These are phyloP conservation scores for Gasterosteus nipponicus DNA, from an alignment of 2,113 vertebrate genomes.

Conservation along the genomic window DNA sequence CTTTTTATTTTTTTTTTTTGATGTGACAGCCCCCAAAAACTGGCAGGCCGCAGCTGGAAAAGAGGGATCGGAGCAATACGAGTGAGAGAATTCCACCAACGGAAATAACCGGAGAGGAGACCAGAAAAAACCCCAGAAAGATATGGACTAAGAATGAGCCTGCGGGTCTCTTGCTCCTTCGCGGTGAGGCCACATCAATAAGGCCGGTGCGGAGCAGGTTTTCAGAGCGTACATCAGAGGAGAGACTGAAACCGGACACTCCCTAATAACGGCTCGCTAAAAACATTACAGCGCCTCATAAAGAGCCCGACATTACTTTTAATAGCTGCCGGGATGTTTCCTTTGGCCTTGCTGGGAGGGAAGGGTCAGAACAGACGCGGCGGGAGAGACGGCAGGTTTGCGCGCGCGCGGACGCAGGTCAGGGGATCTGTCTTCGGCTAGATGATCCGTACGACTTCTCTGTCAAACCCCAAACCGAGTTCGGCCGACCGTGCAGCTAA, in stretches of 20 bases:
- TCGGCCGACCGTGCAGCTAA: conserved; percentile 52
- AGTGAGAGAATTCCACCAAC: conserved; percentile 17
- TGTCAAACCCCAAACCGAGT: conserved; percentile 58
- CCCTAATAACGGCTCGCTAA: conserved; percentile 74
- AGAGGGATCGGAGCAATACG: conserved; percentile 20
- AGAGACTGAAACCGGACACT: conserved; percentile 70
- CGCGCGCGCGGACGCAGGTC: conserved; percentile 60
- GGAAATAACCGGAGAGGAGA: conserved; percentile 31
- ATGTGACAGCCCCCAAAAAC: conserved; percentile 20
- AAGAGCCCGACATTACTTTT: conserved; percentile 64
- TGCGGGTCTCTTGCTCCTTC: conserved; percentile 33
- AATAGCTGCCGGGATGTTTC: conserved; percentile 73
- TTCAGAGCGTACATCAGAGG: conserved; percentile 65
- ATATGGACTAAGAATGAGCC: conserved; percentile 24
- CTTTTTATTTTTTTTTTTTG: conserved; percentile 25
- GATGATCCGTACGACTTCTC: conserved; percentile 53
- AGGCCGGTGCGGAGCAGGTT: conserved; percentile 52
- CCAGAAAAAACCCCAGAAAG: conserved; percentile 14
- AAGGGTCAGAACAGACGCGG: conserved; percentile 34
- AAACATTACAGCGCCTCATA: conserved; percentile 77
- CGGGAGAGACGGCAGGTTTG: conserved; percentile 35
- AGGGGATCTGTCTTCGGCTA: conserved; percentile 58
- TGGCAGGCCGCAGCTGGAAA: conserved; percentile 24
- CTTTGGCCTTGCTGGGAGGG: conserved; percentile 60
- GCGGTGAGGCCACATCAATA: conserved; percentile 58